These are phyloP conservation scores for Anguilla marmorata DNA, from an alignment of 2,797 vertebrate species.

Conservation along the genomic window DNA sequence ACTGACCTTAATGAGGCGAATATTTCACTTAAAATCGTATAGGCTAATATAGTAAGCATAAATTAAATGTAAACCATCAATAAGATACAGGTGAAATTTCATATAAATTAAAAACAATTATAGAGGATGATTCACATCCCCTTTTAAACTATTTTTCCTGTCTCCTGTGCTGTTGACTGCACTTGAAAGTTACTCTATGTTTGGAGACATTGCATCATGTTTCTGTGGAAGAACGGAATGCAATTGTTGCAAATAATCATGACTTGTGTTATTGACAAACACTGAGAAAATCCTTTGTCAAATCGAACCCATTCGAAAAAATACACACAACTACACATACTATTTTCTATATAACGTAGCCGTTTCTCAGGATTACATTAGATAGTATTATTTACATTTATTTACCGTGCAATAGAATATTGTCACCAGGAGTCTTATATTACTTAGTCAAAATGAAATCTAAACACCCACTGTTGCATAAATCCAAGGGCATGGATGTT, in stretches of 20 bases:
- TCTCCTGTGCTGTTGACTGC: not conserved
- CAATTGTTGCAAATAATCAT: not conserved
- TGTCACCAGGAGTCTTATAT: no score
- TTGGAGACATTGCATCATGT: slow-evolving; percentile 14
- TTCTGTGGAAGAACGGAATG: slow-evolving; percentile 6
- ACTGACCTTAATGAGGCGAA: slow-evolving; percentile 10
- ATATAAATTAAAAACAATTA: not conserved
- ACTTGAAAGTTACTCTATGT: not conserved
- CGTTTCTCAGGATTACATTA: no score
- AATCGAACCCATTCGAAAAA: not conserved
- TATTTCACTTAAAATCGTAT: not conserved
- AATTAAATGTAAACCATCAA: not conserved
- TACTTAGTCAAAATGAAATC: no score
- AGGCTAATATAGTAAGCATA: not conserved
- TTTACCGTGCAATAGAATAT: no score
- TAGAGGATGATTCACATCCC: not conserved
- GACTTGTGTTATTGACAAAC: not conserved
- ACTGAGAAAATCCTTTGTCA: not conserved
- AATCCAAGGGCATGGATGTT: no score
- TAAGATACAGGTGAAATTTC: not conserved
- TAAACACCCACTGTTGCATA: no score
- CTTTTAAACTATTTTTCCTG: not conserved
- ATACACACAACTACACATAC: no score
- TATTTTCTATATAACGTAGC: no score
- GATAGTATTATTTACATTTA: no score